Evolutionary conservation across 2,888 invertebrate genomes (phyloP).

Genomic region (Xylophagus ater): DNA sequence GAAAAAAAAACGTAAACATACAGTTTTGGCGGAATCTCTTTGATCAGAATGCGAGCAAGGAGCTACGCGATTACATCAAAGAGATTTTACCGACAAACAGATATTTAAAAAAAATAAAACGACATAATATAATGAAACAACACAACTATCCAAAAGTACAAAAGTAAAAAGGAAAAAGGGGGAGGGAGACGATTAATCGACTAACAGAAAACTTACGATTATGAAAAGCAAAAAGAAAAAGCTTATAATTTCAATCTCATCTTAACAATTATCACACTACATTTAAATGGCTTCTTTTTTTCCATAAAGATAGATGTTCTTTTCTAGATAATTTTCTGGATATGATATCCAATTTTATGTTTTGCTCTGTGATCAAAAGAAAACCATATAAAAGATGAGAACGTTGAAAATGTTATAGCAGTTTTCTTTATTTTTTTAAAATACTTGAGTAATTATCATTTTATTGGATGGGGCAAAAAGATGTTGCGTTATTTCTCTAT

Average conservation of each 20-base stretch:
- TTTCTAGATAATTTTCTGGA: too few species aligned
- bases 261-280: background rate
- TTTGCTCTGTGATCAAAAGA: too few species aligned
- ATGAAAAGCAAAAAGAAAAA: background rate
- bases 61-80: constrained; percentile 40
- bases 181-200: constrained; percentile 6
- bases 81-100: constrained; percentile 31
- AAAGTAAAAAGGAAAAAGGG: background rate
- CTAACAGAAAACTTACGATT: too few species aligned
- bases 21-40: constrained; percentile 40
- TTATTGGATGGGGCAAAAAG: too few species aligned
- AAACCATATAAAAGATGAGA: too few species aligned
- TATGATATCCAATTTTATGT: too few species aligned
- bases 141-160: constrained; percentile 6
- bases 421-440: too few species aligned
- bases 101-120: constrained; percentile 19
- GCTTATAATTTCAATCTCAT: background rate
- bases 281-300: constrained; percentile 8
- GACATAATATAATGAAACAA: constrained; percentile 11
- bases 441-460: too few species aligned
- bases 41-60: constrained; percentile 42
- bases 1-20: constrained; percentile 25
- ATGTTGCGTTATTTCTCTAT: too few species aligned
- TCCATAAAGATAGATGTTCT: too few species aligned
- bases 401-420: too few species aligned